Base-by-base conservation (phyloP, 1,140 invertebrate species). In the Drosophila watanabei region DNA sequence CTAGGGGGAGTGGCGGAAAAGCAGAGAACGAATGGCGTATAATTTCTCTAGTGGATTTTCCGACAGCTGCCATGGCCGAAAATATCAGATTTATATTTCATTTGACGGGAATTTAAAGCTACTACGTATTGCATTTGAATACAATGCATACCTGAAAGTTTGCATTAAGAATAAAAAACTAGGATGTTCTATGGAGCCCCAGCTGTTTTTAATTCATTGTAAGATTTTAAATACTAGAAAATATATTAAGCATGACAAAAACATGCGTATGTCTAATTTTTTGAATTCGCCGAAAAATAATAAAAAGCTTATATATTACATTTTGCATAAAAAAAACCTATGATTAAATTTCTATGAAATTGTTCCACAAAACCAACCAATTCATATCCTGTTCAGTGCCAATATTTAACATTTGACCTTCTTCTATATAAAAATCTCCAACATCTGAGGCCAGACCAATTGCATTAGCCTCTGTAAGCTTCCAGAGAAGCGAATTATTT, bases 391-490 rank as follows among this genome's bases (percentile, higher is more conserved):
- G 5, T 5, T 30, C 20, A 13, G 6, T 18, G 24, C 5, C 16
- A 30, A 32, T 45, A 35, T 20, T 35, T n/a, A 73, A n/a, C 14
- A 57, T 20, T 35, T 41, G 20, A 43, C 35, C 64, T 60, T 41
- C 14, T 32, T n/a, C 30, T 32, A 43, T 59, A 61, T 37, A 7
- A 59, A 57, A 72, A 63, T 73, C 68, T 39, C 9, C 35, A 18
- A 58, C 46, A 61, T 75, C 59, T 61, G 30, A 24, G 30, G 37
- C 71, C 51, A 33, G 46, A 28, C 57, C 70, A 30, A 52, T 73
- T 61, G 37, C 71, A 41, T 73, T 52, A 37, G 56, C 56, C 18
- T 39, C 20, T 60, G 37, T 75, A 75, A 73, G 45, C 69, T 28
- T 24, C 28, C 14, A 39, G 51, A 52, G 32, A 37, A 24, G 66